phyloP scores from a whole-genome alignment of 1,140 invertebrate species.

The Dreissena polymorpha region DNA sequence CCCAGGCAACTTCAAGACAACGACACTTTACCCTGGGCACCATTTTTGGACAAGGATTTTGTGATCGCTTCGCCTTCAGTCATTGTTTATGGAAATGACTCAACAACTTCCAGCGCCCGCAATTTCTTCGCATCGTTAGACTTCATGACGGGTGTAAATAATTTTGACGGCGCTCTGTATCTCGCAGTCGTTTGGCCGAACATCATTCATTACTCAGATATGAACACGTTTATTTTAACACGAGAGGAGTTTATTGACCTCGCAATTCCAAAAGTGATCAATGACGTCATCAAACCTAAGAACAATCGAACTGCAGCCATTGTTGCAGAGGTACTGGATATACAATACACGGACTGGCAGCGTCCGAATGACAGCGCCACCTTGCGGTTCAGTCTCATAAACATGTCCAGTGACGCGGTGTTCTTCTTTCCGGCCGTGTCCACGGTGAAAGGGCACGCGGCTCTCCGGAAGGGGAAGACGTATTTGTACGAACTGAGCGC shows the following conservation, averaged over 20 bases:
- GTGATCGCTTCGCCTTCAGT: conserved; percentile 17
- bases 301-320: neutral
- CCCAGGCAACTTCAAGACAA: neutral
- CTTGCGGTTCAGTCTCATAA: too few species aligned
- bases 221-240: neutral
- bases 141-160: too few species aligned
- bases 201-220: too few species aligned
- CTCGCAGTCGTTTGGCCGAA: too few species aligned
- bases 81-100: neutral
- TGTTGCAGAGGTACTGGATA: neutral
- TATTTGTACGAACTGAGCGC: too few species aligned
- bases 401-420: too few species aligned
- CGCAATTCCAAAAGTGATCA: neutral
- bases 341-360: conserved; percentile 18
- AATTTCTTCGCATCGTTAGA: conserved; percentile 47
- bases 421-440: too few species aligned
- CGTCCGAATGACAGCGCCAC: too few species aligned
- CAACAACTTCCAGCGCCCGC: conserved; percentile 10
- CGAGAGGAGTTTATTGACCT: conserved; percentile 6
- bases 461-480: too few species aligned
- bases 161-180: too few species aligned
- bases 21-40: neutral
- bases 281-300: neutral
- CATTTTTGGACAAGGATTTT: conserved; percentile 48
- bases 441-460: too few species aligned